phyloP scores from a whole-genome alignment of 2,113 vertebrate genomes.

The Peucedramus taeniatus region DNA sequence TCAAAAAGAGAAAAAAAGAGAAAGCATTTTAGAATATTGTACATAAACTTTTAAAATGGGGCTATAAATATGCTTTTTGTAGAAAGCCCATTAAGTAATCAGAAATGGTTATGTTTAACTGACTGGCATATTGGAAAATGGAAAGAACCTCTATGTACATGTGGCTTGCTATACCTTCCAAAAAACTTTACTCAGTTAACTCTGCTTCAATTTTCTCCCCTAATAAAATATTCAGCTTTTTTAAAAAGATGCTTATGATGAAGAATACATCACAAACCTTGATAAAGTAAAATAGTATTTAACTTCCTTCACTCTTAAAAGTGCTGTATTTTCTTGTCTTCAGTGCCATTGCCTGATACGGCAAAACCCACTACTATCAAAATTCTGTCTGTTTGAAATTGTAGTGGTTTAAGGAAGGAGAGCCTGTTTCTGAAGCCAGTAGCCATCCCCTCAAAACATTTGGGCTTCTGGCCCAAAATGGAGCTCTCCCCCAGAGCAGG shows the following conservation, averaged over 20 bases:
- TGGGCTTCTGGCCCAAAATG: background rate
- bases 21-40: background rate
- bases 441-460: background rate
- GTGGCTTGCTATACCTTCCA: background rate
- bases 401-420: background rate
- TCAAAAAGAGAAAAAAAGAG: background rate
- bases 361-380: background rate
- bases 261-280: background rate
- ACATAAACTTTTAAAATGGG: background rate
- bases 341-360: background rate
- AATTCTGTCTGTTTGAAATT: background rate
- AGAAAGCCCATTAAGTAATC: background rate
- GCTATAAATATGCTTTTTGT: background rate
- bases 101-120: background rate
- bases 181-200: background rate
- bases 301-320: background rate
- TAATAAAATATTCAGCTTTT: background rate
- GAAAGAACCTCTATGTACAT: background rate
- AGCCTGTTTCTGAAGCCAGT: background rate
- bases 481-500: accelerated
- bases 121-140: background rate
- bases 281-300: background rate
- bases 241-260: background rate
- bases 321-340: background rate
- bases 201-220: background rate